Conservation (phyloP, 1,140 invertebrate species). For the Adoxophyes honmai region DNA sequence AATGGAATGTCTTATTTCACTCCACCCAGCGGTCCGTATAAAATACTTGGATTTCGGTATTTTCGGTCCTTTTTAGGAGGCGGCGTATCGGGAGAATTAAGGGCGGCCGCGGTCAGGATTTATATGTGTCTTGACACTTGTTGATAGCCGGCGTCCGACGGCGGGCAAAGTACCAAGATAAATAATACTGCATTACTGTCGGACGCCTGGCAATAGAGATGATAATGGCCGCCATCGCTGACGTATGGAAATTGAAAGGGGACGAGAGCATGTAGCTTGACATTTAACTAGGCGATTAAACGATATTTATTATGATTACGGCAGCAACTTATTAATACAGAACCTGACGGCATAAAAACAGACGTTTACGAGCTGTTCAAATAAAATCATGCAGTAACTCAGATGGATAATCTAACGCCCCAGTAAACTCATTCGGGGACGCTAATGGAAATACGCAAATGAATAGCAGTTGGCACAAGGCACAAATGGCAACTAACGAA, state of each 20-base stretch:
- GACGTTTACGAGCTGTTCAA: no score
- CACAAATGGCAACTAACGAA: slow-evolving; percentile 8
- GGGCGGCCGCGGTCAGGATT: slow-evolving; percentile 35
- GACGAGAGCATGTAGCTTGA: not conserved
- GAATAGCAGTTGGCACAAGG: not conserved
- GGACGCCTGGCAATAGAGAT: slow-evolving; percentile 5
- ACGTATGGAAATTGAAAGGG: slow-evolving; percentile 11
- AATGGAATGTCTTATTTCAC: slow-evolving; percentile 23
- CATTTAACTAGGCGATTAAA: not conserved
- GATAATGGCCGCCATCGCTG: slow-evolving; percentile 1
- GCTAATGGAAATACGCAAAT: not conserved
- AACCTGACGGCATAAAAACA: no score
- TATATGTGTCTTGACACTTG: slow-evolving; percentile 55
- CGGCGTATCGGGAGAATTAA: slow-evolving; percentile 36
- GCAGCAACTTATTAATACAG: not conserved
- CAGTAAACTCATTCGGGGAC: no score
- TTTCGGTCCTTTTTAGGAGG: slow-evolving; percentile 18
- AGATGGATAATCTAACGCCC: no score
- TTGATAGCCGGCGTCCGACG: slow-evolving; percentile 45
- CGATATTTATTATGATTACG: slow-evolving; percentile 5
- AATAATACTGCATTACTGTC: slow-evolving; percentile 22
- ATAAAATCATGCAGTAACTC: no score
- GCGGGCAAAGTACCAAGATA: slow-evolving; percentile 36
- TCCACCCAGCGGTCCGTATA: slow-evolving; percentile 16
- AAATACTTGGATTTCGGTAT: slow-evolving; percentile 25